Conservation (phyloP, 2,113 vertebrate genomes). For the Callithrix jacchus region DNA sequence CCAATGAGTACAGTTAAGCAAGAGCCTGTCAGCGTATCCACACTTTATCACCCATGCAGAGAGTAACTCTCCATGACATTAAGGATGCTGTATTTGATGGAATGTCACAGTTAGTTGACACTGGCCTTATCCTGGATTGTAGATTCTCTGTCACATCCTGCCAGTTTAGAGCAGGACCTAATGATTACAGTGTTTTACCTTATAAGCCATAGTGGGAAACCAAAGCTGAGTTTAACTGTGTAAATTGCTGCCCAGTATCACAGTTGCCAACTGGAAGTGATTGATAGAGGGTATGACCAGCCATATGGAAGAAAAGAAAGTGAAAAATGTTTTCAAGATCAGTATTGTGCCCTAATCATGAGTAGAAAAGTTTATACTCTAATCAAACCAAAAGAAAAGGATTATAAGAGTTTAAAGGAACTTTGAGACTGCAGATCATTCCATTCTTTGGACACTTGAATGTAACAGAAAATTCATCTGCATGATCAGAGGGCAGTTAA, state of each 20-base stretch:
- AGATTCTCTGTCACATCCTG: constrained; percentile 84
- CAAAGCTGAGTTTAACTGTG: constrained; percentile 54
- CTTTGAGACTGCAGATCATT: not conserved
- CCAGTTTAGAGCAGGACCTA: constrained; percentile 82
- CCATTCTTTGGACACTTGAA: not conserved
- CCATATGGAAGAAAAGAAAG: constrained; percentile 55
- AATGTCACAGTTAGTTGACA: constrained; percentile 88
- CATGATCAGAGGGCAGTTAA: not conserved
- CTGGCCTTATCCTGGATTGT: constrained; percentile 83
- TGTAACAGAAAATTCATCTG: not conserved
- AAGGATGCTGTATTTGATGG: constrained; percentile 86
- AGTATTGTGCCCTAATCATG: not conserved
- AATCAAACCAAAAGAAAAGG: constrained; percentile 15
- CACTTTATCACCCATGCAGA: constrained; percentile 86
- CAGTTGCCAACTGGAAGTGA: constrained; percentile 69
- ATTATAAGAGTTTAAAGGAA: constrained; percentile 2
- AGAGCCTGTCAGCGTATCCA: constrained; percentile 81
- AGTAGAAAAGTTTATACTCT: constrained; percentile 32
- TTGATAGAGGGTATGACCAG: constrained; percentile 62
- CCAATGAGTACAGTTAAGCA: constrained; percentile 84
- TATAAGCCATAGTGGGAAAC: constrained; percentile 74
- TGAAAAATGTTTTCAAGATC: not conserved
- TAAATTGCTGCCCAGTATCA: constrained; percentile 78
- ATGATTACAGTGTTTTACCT: constrained; percentile 80
- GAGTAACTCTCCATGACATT: constrained; percentile 86